Base-by-base conservation (phyloP, 2,797 vertebrate species). In the Lepilemur ruficaudatus region DNA sequence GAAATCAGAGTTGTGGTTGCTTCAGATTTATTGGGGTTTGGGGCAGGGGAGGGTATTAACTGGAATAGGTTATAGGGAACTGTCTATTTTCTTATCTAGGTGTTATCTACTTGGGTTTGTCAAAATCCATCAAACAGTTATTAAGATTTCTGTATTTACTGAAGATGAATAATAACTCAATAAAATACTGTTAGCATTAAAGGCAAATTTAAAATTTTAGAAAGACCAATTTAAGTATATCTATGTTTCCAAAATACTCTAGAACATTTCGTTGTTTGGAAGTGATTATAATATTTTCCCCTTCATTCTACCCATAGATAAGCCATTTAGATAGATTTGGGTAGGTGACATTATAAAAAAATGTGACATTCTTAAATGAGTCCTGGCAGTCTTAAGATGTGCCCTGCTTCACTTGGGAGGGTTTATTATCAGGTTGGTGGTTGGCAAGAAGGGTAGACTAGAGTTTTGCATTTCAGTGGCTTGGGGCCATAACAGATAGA, bases 381-480 rank as follows among this genome's bases (percentile, higher is more conserved):
- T 55, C 38, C 94, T 97, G 96, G 95, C 84, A 91, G 52, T 90
- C 67, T 93, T 88, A 81, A 91, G 87, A 93, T 91, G 69, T 38
- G 48, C 55, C n/a, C 72, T 95, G 86, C 91, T 95, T 95, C 35
- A 0, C 18, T 92, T 94, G 84, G 86, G 80, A 96, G 83, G 61
- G 75, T 93, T 90, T 96, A 94, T 97, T 94, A 70, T 93, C 91
- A 94, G 89, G 91, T 80, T 91, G 30, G 48, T 93, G 30, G 85
- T 93, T 98, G 97, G 97, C 96, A 96, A 92, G 91, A 98, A 93
- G 43, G 63, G 46, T 79, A 1, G 76, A 79, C 55, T 93, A 23
- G 83, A 97, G 95, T 93, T 96, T 98, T 97, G 93, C 80, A 80
- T 98, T 98, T 98, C 97, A 97, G 76, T 97, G 97, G 96, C 96